Base-by-base conservation (phyloP, 2,888 invertebrate genomes). In the Thera britannica region DNA sequence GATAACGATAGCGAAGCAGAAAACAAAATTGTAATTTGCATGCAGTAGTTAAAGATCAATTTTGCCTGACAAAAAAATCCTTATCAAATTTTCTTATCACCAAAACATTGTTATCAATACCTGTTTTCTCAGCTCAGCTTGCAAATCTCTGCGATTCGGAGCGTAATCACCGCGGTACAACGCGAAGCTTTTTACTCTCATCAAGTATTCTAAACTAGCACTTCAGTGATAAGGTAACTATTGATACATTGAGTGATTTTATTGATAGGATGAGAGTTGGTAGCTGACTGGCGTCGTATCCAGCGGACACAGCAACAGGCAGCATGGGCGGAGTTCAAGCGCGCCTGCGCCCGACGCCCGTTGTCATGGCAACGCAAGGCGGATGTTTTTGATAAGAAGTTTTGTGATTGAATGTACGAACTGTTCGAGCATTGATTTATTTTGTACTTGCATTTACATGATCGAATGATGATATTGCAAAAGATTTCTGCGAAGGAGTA, bases 291-390 rank as follows among this genome's bases (percentile, higher is more conserved):
- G 87, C 90, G 89, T 80, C 58, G 67, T 49, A 61, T 54, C 56
- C 54, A 55, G 11, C 49, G 58, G 60, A 49, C 52, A 80, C 83
- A 92, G 90, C 94, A 93, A 94, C 93, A 93, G 94, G 93, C 93
- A 87, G 89, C 81, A 79, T 75, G 84, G 93, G 92, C 88, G 92
- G 90, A 87, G 90, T 83, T 72, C 75, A 72, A 75, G 72, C 85
- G 87, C 89, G 90, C 77, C 83, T 90, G 94, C 94, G 94, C 90
- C 80, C 72, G 65, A 68, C 70, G 67, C 62, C 81, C 75, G 94
- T 94, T 89, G 84, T 86, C 84, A 93, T 94, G 90, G 83, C 85
- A 76, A 94, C 94, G 89, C 89, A 89, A 90, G 86, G 88, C 85
- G 82, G 76, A 76, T 93, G 92, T 92, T 93, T 92, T 88, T 90